Evolutionary conservation across 2,888 invertebrate genomes (phyloP).

Genomic region (Leptinotarsa rubiginosa): DNA sequence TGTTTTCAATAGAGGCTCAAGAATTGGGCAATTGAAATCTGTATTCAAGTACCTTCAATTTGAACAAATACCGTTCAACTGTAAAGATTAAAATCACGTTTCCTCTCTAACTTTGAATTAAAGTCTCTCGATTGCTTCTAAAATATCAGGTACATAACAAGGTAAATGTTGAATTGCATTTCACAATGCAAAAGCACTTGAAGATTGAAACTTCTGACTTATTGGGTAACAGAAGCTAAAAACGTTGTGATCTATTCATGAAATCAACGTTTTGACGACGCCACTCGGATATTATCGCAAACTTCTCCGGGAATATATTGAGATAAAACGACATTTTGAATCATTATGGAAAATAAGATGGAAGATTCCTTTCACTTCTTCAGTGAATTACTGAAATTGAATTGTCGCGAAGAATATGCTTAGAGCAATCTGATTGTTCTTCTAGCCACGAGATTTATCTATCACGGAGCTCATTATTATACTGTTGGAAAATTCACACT

Average conservation of each 20-base stretch:
- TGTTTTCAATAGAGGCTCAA: neutral
- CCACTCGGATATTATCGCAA: neutral
- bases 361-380: too few species aligned
- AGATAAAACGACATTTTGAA: too few species aligned
- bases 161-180: neutral
- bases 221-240: conserved; percentile 1
- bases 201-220: neutral
- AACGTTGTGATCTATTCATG: neutral
- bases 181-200: neutral
- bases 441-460: too few species aligned
- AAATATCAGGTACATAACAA: neutral
- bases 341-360: too few species aligned
- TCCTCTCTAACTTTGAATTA: neutral
- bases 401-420: too few species aligned
- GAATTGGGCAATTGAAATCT: neutral
- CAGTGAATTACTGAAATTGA: too few species aligned
- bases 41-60: neutral
- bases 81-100: conserved; percentile 8
- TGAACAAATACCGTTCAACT: neutral
- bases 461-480: too few species aligned
- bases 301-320: neutral
- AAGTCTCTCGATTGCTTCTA: neutral
- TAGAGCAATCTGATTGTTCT: too few species aligned
- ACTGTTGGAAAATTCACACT: too few species aligned
- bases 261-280: neutral